phyloP scores from a whole-genome alignment of 2,888 invertebrate species.

The Ellobium chinense region DNA sequence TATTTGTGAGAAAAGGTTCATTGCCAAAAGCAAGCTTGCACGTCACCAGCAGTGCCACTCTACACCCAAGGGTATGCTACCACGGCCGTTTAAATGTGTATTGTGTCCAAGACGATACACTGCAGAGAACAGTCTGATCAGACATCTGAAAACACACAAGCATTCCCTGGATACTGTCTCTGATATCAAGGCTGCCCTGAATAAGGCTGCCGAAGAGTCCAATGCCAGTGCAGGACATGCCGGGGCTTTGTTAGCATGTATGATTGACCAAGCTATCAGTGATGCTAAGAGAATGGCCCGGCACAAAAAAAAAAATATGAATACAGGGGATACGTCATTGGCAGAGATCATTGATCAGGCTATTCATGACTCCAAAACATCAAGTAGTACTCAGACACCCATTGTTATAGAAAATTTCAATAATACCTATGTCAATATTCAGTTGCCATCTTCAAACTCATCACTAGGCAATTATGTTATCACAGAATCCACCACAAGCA shows the following conservation, averaged over 20 bases:
- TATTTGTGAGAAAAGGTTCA: constrained; percentile 28
- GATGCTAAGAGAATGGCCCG: constrained; percentile 13
- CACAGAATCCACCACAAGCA: neutral
- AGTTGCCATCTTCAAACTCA: constrained; percentile 1
- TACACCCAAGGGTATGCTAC: constrained; percentile 16
- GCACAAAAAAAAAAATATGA: neutral
- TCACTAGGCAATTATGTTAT: neutral
- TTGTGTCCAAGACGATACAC: constrained; percentile 17
- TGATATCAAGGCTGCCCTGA: neutral
- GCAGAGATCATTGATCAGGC: constrained; percentile 34
- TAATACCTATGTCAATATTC: neutral
- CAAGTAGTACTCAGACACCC: neutral
- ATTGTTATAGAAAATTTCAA: neutral
- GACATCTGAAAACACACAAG: constrained; percentile 24
- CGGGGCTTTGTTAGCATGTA: constrained; percentile 9
- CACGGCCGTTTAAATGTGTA: constrained; percentile 13
- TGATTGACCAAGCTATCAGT: constrained; percentile 26
- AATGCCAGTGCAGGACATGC: neutral
- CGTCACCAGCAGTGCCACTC: neutral
- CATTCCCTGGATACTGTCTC: constrained; percentile 13
- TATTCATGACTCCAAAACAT: constrained; percentile 17
- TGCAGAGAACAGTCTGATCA: constrained; percentile 22
- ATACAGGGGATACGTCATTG: neutral
- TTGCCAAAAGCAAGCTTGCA: constrained; percentile 19
- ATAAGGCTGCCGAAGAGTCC: constrained; percentile 19